A percentile compares a stretch with the other conserved stretches of the same genome.
Conservation (phyloP, 2,113 vertebrate species). For the Hippocampus mohnikei region DNA sequence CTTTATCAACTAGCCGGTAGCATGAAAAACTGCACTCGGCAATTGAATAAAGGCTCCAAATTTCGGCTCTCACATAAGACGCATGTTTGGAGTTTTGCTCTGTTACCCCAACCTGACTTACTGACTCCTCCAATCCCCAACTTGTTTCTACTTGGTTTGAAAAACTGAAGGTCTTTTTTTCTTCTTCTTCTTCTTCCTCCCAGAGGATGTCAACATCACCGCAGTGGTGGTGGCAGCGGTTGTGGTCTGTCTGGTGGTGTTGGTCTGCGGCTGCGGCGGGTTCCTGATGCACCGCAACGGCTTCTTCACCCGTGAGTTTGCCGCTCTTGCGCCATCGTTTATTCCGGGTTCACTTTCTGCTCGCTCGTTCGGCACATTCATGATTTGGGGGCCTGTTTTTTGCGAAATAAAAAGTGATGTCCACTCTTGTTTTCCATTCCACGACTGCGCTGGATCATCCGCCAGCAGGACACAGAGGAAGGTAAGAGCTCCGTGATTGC, state of each 20-base stretch:
- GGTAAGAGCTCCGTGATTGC: slow-evolving; percentile 69
- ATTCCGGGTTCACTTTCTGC: neutral
- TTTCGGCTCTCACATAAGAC: neutral
- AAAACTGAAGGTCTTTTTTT: neutral
- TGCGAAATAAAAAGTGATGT: slow-evolving; percentile 14
- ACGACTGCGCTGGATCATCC: slow-evolving; percentile 16
- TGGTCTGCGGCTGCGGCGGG: slow-evolving; percentile 77
- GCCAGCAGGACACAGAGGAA: slow-evolving; percentile 72
- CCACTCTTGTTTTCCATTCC: slow-evolving; percentile 26
- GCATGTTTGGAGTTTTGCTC: neutral
- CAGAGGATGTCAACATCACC: slow-evolving; percentile 84
- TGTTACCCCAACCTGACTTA: neutral
- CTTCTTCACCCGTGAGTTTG: slow-evolving; percentile 81
- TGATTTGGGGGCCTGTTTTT: slow-evolving; percentile 10
- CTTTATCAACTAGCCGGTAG: neutral
- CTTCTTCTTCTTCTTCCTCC: slow-evolving; percentile 7
- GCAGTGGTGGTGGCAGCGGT: slow-evolving; percentile 77
- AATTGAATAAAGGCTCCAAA: slow-evolving; percentile 2
- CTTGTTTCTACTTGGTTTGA: neutral
- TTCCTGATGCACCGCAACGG: slow-evolving; percentile 82
- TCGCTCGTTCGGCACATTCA: neutral
- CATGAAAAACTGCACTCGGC: neutral
- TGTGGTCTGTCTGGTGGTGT: slow-evolving; percentile 72
- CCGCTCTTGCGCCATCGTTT: neutral
- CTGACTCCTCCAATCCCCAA: neutral